phyloP scores from a whole-genome alignment of 2,888 invertebrate genomes.

The Protodeltote pygarga region DNA sequence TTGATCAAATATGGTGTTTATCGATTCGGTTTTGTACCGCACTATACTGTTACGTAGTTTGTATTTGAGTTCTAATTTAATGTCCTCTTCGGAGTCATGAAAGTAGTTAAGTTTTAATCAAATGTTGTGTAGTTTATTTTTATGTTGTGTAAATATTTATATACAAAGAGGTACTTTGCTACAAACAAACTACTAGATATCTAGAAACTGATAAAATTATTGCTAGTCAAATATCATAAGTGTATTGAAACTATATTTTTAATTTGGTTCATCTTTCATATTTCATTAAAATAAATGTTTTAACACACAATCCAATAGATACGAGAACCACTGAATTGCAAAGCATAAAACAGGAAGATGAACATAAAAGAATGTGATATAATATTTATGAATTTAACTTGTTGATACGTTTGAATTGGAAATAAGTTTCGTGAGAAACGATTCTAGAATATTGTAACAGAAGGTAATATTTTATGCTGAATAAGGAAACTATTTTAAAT shows the following conservation, averaged over 20 bases:
- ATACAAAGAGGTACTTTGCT: too few relatives aligned
- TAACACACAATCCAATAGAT: too few relatives aligned
- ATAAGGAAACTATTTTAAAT: too few relatives aligned
- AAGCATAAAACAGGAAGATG: background rate
- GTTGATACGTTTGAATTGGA: conserved; percentile 4
- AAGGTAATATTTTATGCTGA: too few relatives aligned
- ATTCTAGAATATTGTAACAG: conserved; percentile 11
- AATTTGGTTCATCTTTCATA: too few relatives aligned
- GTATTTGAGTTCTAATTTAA: background rate
- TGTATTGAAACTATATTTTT: background rate
- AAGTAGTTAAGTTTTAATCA: background rate
- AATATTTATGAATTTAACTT: conserved; percentile 6
- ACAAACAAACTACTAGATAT: background rate
- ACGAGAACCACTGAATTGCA: too few relatives aligned
- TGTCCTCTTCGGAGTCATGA: background rate
- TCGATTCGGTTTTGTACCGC: conserved; percentile 11
- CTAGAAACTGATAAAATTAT: background rate
- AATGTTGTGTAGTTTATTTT: background rate
- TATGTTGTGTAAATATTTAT: too few relatives aligned
- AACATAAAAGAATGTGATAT: background rate
- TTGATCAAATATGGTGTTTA: conserved; percentile 22
- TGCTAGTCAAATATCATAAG: background rate
- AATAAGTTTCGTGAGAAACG: conserved; percentile 11
- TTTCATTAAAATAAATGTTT: too few relatives aligned
- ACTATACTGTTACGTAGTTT: background rate